phyloP scores from a whole-genome alignment of 2,888 invertebrate species.

The Oithona nana region DNA sequence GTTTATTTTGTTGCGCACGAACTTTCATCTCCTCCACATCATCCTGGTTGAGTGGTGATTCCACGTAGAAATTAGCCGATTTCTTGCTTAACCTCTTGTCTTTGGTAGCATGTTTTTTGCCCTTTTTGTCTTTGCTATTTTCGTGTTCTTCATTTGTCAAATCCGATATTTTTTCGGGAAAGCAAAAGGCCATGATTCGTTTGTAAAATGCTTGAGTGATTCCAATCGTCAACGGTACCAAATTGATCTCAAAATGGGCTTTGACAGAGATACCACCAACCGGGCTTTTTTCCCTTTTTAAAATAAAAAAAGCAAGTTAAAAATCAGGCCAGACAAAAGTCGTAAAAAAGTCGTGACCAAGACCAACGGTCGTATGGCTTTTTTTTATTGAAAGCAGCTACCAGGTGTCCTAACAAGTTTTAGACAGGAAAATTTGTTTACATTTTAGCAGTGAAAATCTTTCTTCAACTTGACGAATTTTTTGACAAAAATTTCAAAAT shows the following conservation, averaged over 20 bases:
- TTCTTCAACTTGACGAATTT: too few relatives aligned
- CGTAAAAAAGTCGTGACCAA: background rate
- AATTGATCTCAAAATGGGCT: conserved; percentile 96
- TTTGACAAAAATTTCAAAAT: too few relatives aligned
- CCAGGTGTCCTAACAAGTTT: too few relatives aligned
- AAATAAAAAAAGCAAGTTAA: too few relatives aligned
- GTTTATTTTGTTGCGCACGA: conserved; percentile 90
- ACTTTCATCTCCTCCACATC: conserved; percentile 97
- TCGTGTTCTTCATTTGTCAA: conserved; percentile 45
- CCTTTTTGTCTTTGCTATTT: conserved; percentile 33
- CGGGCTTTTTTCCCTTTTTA: conserved; percentile 59
- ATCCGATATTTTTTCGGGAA: conserved; percentile 78
- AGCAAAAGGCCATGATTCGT: conserved; percentile 91
- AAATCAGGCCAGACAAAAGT: background rate
- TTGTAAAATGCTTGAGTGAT: conserved; percentile 89
- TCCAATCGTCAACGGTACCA: conserved; percentile 79
- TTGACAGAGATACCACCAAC: conserved; percentile 98
- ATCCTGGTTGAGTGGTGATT: conserved; percentile 58
- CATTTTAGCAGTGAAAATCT: too few relatives aligned
- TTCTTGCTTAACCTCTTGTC: conserved; percentile 27
- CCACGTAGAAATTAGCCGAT: conserved; percentile 71
- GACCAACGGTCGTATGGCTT: background rate
- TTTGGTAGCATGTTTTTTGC: conserved; percentile 1
- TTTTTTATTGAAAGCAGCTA: too few relatives aligned
- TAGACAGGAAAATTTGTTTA: too few relatives aligned